Conservation (phyloP, 2,113 vertebrate species). For the Plestiodon gilberti region DNA sequence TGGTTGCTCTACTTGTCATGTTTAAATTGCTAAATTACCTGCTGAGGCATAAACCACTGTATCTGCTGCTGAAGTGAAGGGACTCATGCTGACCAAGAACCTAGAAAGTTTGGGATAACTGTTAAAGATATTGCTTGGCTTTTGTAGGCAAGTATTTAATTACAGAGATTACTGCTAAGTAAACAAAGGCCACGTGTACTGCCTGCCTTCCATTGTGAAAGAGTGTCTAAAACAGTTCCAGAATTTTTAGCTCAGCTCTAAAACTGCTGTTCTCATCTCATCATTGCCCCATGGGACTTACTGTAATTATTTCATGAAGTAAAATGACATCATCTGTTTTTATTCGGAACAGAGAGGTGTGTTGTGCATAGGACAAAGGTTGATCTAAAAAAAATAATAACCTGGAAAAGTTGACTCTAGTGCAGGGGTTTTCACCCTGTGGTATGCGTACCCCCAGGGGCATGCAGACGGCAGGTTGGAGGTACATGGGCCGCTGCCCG, state of each 20-base stretch:
- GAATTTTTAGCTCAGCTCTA: not conserved
- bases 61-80: not conserved
- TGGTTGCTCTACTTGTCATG: not conserved
- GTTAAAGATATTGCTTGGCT: not conserved
- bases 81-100: not conserved
- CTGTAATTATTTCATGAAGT: not conserved
- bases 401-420: not conserved
- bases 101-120: not conserved
- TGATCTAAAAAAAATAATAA: not conserved
- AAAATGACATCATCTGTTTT: not conserved
- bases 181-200: not conserved
- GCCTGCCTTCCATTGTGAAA: not conserved
- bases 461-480: no score
- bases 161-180: not conserved
- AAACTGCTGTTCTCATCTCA: not conserved
- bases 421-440: no score
- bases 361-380: not conserved
- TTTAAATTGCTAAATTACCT: not conserved
- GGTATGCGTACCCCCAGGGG: no score
- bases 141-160: slow-evolving; percentile 12
- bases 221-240: not conserved
- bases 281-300: not conserved
- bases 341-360: not conserved
- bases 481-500: no score
- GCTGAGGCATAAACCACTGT: not conserved